A percentile compares a stretch with the other conserved stretches of the same genome.
These are phyloP conservation scores for Brachionus asplanchnoidis DNA, from an alignment of 1,140 invertebrate genomes.

Conservation along the genomic window DNA sequence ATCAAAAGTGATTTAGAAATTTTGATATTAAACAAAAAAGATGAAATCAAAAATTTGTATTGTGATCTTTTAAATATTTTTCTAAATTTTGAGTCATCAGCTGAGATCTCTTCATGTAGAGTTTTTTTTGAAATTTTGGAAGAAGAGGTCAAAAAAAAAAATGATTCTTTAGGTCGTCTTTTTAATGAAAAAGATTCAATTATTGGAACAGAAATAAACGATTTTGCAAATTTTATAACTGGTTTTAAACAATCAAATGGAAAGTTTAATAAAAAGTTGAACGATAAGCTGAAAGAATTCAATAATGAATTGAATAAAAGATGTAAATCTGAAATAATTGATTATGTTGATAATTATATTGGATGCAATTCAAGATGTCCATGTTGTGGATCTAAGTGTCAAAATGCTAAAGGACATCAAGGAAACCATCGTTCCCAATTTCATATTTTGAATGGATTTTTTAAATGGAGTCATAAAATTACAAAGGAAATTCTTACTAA, in stretches of 20 bases:
- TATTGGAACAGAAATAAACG: not conserved
- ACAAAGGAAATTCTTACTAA: too few relatives aligned
- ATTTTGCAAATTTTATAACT: not conserved
- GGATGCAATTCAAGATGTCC: not conserved
- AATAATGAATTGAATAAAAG: not conserved
- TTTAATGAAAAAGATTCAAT: not conserved
- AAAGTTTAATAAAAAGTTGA: not conserved
- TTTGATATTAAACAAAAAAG: not conserved
- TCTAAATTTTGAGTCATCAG: not conserved
- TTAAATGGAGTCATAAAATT: too few relatives aligned
- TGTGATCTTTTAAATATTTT: not conserved
- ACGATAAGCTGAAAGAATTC: not conserved
- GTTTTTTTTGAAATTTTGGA: not conserved
- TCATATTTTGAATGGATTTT: not conserved
- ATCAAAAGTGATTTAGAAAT: not conserved
- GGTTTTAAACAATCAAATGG: not conserved
- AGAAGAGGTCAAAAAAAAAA: not conserved
- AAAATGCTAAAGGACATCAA: not conserved
- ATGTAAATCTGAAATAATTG: not conserved
- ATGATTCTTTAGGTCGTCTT: not conserved
- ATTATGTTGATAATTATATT: not conserved
- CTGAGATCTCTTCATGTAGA: not conserved
- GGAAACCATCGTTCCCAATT: not conserved
- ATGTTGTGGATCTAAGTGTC: not conserved
- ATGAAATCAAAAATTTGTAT: not conserved